Evolutionary conservation across 2,113 vertebrate genomes (phyloP).

Genomic region (Zapus hudsonius): DNA sequence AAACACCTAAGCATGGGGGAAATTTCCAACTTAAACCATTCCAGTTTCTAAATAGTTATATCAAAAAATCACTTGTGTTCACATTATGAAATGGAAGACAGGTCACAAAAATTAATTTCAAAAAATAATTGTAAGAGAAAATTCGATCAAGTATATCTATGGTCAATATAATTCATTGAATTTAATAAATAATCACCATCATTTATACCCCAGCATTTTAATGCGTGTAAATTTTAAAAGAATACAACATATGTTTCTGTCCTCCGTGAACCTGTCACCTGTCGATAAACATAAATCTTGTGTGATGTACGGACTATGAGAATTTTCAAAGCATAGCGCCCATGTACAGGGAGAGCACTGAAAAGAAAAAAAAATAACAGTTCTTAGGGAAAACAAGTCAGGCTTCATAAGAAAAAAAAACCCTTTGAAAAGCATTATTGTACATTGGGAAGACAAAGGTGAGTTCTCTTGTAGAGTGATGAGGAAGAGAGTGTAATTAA

Average conservation of each 20-base stretch:
- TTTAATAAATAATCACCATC: not conserved
- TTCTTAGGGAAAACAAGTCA: not conserved
- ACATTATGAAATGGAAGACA: not conserved
- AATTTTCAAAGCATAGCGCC: not conserved
- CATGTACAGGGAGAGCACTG: not conserved
- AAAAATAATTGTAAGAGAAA: not conserved
- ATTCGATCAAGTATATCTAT: not conserved
- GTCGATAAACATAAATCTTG: not conserved
- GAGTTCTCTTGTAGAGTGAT: fast-evolving
- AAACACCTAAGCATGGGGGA: not conserved
- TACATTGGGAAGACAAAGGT: not conserved
- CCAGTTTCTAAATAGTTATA: not conserved
- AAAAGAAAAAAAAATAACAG: not conserved
- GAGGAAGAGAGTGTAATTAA: not conserved
- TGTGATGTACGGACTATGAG: not conserved
- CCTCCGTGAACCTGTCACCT: not conserved
- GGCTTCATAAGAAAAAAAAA: not conserved
- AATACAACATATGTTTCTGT: not conserved
- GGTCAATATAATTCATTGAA: conserved; percentile 5
- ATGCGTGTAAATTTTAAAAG: not conserved
- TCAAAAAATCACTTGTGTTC: conserved; percentile 31
- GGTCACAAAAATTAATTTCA: conserved; percentile 32
- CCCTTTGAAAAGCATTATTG: not conserved
- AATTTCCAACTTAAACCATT: not conserved
- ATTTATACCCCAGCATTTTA: conserved; percentile 8